Evolutionary conservation across 2,888 invertebrate genomes (phyloP), one percentile per base, ranked within the genome.

Genomic region (Apantesis nais): DNA sequence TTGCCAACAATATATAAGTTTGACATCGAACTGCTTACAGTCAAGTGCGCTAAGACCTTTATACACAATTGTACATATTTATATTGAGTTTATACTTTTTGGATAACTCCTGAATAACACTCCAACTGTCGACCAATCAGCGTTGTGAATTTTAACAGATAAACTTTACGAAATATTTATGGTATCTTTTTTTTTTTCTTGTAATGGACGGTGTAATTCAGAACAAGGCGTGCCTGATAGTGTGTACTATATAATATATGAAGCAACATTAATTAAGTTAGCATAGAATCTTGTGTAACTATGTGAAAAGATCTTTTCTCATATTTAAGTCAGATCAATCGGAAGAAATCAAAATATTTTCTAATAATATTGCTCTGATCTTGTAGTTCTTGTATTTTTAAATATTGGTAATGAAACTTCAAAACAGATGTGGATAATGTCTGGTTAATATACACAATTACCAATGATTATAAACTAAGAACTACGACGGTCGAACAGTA

Each of bases 321-420:
- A 65, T 77, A 78, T 75, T 79, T 77, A 78, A 80, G 78, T 74
- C 78, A 74, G 74, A 80, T 77, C 76, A 80, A 80, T 70, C 78
- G 73, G 73, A 79, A 80, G 78, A 74, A 80, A 85, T 81, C 81
- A 78, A 83, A 77, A 81, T 86, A 85, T 84, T 84, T 85, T 86
- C 75, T 84, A 75, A 82, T 81, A 79, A 61, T 29, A 37, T 65
- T 65, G 34, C 65, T 69, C 16, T 65, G 37, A 52, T 48, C 48
- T 34, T 14, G 34, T 37, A 48, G 29, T 29, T 63, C 63, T 44
- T 63, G 7, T 41, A 44, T 41, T 29, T 39, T 39, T 39, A 29
- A 58, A 29, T 25, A 58, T 58, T 58, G 58, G 58, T 58, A 29
- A 58, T 29, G 16, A 29, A 29, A n/a, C 48, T 48, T 48, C 22